Evolutionary conservation across 2,113 vertebrate genomes (phyloP).

Genomic region (Notechis scutatus): DNA sequence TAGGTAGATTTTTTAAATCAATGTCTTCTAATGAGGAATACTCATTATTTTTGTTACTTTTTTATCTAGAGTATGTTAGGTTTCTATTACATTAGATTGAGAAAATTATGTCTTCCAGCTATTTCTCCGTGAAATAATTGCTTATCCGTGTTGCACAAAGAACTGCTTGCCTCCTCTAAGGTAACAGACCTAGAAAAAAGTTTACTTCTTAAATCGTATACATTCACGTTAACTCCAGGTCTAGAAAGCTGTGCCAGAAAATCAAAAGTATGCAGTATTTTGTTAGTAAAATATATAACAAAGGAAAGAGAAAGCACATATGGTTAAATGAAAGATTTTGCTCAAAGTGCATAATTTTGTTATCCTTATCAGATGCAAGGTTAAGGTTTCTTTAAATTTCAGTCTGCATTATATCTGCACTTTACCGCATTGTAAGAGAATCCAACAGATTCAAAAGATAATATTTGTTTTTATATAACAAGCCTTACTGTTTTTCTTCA

Average conservation of each 20-base stretch:
- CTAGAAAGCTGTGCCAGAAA: background rate
- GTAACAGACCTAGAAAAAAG: background rate
- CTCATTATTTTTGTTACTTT: background rate
- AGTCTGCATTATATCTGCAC: background rate
- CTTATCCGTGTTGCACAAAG: background rate
- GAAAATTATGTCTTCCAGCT: background rate
- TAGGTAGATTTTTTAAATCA: background rate
- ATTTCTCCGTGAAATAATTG: background rate
- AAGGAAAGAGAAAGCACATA: background rate
- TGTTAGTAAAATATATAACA: background rate
- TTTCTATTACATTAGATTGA: background rate
- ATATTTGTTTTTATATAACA: background rate
- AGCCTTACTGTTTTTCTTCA: background rate
- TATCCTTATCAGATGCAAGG: background rate
- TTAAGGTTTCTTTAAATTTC: conserved; percentile 2
- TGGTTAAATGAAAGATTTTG: background rate
- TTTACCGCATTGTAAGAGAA: conserved; percentile 27
- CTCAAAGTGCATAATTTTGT: background rate
- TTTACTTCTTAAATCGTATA: background rate
- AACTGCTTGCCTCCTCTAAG: background rate
- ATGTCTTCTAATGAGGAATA: background rate
- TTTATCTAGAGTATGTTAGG: background rate
- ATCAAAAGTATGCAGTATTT: background rate
- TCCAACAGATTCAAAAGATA: background rate
- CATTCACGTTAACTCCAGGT: background rate